phyloP scores from a whole-genome alignment of 1,140 invertebrate genomes.

The Brachionus koreanus region DNA sequence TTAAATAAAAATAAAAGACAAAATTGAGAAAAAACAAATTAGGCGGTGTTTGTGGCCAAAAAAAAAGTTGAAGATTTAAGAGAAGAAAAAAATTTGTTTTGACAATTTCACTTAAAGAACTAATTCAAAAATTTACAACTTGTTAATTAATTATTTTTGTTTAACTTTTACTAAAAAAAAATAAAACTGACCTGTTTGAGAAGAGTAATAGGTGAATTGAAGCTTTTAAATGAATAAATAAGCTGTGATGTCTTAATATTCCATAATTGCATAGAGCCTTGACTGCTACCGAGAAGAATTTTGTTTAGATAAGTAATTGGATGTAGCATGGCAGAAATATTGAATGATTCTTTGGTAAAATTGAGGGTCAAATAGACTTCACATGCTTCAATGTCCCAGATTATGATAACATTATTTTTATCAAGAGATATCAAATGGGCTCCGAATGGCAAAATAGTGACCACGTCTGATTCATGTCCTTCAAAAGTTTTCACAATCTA shows the following conservation, averaged over 20 bases:
- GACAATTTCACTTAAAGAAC: too few relatives aligned
- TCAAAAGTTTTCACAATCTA: constrained; percentile 73
- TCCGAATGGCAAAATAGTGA: constrained; percentile 79
- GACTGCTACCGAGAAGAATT: constrained; percentile 80
- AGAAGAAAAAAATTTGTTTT: too few relatives aligned
- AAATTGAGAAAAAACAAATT: too few relatives aligned
- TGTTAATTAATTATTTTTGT: too few relatives aligned
- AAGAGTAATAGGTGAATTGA: constrained; percentile 67
- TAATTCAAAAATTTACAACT: too few relatives aligned
- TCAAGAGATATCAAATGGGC: constrained; percentile 79
- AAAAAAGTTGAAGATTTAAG: too few relatives aligned
- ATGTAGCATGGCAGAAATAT: constrained; percentile 66
- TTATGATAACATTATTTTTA: constrained; percentile 69
- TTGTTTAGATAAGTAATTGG: constrained; percentile 91
- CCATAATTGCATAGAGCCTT: constrained; percentile 83
- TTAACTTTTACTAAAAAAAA: too few relatives aligned
- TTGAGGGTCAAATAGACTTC: constrained; percentile 63
- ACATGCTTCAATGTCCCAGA: constrained; percentile 80
- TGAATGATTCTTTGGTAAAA: constrained; percentile 25
- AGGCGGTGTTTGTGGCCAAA: too few relatives aligned
- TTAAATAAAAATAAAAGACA: too few relatives aligned
- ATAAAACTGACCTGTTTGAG: constrained; percentile 64
- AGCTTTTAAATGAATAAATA: constrained; percentile 76
- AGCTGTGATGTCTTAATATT: constrained; percentile 69
- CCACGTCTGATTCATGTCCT: constrained; percentile 70